These are phyloP conservation scores for Malurus alboscapulatus DNA, from an alignment of 2,113 vertebrate genomes.

Conservation along the genomic window DNA sequence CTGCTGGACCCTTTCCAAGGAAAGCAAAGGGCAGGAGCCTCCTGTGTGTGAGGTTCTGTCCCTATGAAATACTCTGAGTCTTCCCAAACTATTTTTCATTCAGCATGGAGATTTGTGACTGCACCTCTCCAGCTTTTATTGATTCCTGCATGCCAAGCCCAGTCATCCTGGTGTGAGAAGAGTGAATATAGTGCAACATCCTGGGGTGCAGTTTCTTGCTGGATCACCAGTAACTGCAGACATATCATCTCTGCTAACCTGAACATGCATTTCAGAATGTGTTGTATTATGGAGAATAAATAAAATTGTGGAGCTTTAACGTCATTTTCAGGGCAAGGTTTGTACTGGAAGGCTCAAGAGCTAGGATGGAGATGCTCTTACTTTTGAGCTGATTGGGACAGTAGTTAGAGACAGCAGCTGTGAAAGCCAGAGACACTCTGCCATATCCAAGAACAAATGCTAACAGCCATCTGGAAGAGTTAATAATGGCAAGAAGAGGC, in stretches of 20 bases:
- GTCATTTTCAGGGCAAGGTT: not conserved
- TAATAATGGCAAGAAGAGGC: not conserved
- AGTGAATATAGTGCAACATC: not conserved
- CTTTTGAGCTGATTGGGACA: not conserved
- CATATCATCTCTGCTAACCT: not conserved
- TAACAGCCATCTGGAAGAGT: not conserved
- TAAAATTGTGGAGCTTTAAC: not conserved
- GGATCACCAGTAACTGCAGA: not conserved
- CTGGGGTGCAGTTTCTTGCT: constrained; percentile 1
- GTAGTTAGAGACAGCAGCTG: not conserved
- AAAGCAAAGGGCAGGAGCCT: not conserved
- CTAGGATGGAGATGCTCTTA: not conserved
- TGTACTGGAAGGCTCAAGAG: not conserved
- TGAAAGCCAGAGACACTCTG: not conserved
- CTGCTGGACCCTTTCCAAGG: not conserved
- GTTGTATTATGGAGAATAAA: not conserved
- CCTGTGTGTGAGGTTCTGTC: not conserved
- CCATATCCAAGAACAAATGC: not conserved
- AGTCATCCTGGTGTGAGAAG: not conserved
- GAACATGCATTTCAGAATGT: not conserved
- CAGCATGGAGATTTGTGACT: not conserved
- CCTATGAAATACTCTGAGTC: not conserved
- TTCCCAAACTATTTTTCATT: constrained; percentile 2
- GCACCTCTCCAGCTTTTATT: not conserved
- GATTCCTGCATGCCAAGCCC: not conserved